phyloP scores from a whole-genome alignment of 2,888 invertebrate species.

The Dysmachus trigonus region DNA sequence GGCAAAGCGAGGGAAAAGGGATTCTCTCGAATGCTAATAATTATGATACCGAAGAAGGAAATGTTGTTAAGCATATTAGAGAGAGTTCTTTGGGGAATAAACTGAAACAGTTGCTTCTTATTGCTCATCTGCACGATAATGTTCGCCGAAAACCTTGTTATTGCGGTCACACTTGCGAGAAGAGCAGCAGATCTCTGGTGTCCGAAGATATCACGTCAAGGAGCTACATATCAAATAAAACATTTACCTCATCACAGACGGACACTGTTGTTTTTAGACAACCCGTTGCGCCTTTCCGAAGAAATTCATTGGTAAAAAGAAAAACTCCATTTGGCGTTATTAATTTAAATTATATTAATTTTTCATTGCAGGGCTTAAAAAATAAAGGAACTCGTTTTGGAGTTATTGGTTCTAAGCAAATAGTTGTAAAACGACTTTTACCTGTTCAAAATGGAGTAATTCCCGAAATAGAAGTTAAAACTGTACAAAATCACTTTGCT shows the following conservation, averaged over 20 bases:
- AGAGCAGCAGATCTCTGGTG: slow-evolving; percentile 55
- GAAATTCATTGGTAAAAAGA: slow-evolving; percentile 56
- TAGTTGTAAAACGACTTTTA: slow-evolving; percentile 79
- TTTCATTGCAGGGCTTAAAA: slow-evolving; percentile 18
- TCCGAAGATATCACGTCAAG: slow-evolving; percentile 50
- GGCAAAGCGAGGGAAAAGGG: background rate
- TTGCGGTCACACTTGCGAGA: slow-evolving; percentile 62
- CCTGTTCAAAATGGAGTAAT: slow-evolving; percentile 69
- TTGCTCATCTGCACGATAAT: slow-evolving; percentile 62
- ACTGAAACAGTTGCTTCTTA: slow-evolving; percentile 62
- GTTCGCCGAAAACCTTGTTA: slow-evolving; percentile 59
- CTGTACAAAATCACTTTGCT: slow-evolving; percentile 55
- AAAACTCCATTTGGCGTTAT: slow-evolving; percentile 56
- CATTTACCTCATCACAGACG: slow-evolving; percentile 50
- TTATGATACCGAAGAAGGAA: background rate
- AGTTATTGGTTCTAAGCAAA: slow-evolving; percentile 63
- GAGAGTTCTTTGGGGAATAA: slow-evolving; percentile 58
- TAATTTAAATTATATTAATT: slow-evolving; percentile 54
- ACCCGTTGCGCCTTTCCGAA: slow-evolving; percentile 58
- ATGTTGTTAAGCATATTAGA: slow-evolving; percentile 43
- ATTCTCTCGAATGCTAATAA: slow-evolving; percentile 43
- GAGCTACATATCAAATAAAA: slow-evolving; percentile 57
- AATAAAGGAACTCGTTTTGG: slow-evolving; percentile 41
- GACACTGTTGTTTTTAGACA: slow-evolving; percentile 55
- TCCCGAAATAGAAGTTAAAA: slow-evolving; percentile 56